Evolutionary conservation across 2,888 invertebrate species (phyloP), one percentile per base, ranked within the genome.

Genomic region (Lordiphosa fenestrarum): DNA sequence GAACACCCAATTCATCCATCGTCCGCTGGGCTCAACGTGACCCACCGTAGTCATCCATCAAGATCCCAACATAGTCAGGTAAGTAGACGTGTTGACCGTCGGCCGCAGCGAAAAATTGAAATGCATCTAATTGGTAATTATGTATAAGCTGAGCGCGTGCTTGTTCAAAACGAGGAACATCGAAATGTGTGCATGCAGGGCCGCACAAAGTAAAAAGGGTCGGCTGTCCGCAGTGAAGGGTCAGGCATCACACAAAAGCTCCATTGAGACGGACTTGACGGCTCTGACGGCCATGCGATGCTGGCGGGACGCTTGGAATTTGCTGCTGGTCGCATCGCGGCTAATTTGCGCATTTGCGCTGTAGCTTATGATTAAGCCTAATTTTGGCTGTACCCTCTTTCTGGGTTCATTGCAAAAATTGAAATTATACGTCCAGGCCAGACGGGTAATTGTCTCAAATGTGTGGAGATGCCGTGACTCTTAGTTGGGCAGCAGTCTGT

Each of bases 61-160:
- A 30, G 30, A 30, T 30, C 30, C 30, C 30, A 9, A 30, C 30
- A 30, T 9, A 9, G 9, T 10, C 30, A 30, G 30, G 30, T 30
- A 30, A 30, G 30, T 30, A 41, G 68, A 69, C 68, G 69, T 73
- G 66, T 73, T 72, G 71, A 73, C 63, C 69, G 66, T 60, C 66
- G 62, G 71, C 73, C 73, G 49, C 66, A 69, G 58, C 74, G 63
- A 73, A 66, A 73, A 76, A 74, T 77, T 83, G 77, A 80, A 82
- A 78, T 82, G 71, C 77, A 71, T 78, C 80, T 82, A 83, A 83
- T 80, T 82, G 77, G 75, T 83, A 77, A 78, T 80, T 75, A 80
- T 83, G 76, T 72, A 44, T 44, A 33, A 44, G 65, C 62, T 64
- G 64, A 82, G 82, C 82, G 76, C 83, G 82, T 80, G 83, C 77